phyloP scores from a whole-genome alignment of 2,113 vertebrate genomes.

The Chaetura pelagica region DNA sequence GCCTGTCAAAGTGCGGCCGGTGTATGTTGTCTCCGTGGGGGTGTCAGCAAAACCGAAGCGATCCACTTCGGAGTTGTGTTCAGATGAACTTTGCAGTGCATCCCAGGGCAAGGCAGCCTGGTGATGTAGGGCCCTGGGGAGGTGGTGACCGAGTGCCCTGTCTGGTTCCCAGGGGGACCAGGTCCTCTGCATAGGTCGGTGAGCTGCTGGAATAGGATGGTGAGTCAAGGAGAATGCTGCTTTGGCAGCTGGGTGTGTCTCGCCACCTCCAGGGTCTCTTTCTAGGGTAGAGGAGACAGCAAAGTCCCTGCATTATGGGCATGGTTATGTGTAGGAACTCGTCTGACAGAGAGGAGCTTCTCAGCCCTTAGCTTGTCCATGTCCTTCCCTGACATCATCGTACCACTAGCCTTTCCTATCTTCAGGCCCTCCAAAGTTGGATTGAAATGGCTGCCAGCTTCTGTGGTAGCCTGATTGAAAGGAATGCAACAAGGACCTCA shows the following conservation, averaged over 20 bases:
- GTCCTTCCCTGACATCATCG: accelerated
- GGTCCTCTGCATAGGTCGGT: accelerated
- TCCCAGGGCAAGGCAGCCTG: not conserved
- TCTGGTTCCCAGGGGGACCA: accelerated
- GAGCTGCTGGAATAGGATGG: not conserved
- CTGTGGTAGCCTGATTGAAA: not conserved
- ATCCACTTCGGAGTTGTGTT: accelerated
- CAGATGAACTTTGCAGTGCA: too few species aligned
- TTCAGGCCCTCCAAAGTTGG: not conserved
- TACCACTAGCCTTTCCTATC: not conserved
- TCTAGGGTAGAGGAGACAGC: not conserved
- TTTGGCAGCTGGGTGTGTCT: not conserved
- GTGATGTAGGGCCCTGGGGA: too few species aligned
- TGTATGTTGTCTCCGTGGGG: accelerated
- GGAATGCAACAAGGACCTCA: not conserved
- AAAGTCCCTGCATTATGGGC: not conserved
- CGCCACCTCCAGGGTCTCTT: not conserved
- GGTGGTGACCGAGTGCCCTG: accelerated
- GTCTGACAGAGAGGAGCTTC: not conserved
- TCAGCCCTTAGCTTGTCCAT: not conserved
- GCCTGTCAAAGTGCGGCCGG: accelerated
- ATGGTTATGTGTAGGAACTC: not conserved
- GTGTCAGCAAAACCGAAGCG: accelerated
- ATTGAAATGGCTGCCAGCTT: not conserved
- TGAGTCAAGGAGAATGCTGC: not conserved